Evolutionary conservation across 2,113 vertebrate genomes (phyloP).

Genomic region (Pyrgilauda ruficollis): DNA sequence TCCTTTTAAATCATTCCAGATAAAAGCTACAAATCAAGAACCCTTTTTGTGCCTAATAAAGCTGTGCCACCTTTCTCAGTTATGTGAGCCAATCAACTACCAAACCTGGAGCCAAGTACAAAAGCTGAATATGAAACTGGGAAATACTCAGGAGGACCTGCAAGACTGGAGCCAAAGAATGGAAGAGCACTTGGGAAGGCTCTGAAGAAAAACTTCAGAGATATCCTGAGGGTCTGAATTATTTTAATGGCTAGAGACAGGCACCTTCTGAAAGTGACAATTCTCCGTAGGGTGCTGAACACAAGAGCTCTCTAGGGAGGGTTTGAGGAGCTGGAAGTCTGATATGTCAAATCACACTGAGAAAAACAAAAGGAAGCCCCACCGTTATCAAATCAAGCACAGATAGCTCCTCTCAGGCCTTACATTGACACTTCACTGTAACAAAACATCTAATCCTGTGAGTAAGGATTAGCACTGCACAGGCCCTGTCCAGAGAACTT

Average conservation of each 20-base stretch:
- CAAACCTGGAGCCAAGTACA: neutral
- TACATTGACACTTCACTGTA: neutral
- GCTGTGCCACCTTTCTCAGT: neutral
- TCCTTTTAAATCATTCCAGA: neutral
- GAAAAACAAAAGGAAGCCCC: neutral
- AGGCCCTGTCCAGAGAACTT: neutral
- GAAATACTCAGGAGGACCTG: neutral
- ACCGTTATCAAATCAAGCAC: neutral
- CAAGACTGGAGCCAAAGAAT: neutral
- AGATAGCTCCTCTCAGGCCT: neutral
- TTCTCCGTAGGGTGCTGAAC: neutral
- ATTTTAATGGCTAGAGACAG: neutral
- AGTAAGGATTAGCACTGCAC: neutral
- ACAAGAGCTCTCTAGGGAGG: neutral
- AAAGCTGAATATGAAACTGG: neutral
- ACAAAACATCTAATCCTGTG: neutral
- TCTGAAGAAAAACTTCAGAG: neutral
- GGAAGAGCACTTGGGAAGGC: neutral
- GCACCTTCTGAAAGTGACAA: neutral
- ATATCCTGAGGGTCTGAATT: neutral
- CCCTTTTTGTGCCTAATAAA: neutral
- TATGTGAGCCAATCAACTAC: neutral
- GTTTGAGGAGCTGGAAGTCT: neutral
- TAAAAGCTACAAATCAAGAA: neutral
- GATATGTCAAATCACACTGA: neutral